Base-by-base conservation (phyloP, 1,140 invertebrate genomes). In the Cylas formicarius region DNA sequence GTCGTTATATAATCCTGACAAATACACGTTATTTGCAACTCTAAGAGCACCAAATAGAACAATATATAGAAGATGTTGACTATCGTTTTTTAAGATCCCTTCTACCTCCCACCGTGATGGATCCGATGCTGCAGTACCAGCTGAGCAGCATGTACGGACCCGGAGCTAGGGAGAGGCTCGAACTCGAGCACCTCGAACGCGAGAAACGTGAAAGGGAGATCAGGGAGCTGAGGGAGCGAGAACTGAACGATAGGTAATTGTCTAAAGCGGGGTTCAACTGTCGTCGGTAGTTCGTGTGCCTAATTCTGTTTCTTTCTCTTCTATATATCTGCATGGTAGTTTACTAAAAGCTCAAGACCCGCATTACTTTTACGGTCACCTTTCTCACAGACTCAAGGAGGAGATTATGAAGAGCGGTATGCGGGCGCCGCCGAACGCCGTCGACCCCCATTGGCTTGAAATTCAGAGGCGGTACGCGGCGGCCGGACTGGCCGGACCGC, bases 401-500 rank as follows among this genome's bases (percentile, higher is more conserved):
- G 80, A 91, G 57, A 72, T 90, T 24, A 78, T 90, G 63, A 88
- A 89, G 51, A 58, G 54, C 8, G 63, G 63, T 1, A 65, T 65
- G 54, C 41, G 61, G 3, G 61, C 55, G 7, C 74, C 80, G 50
- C 73, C 84, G 2, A 75, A 71, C 24, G 69, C 77, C 2, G 73
- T 93, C 33, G 90, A 95, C 67, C 85, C 87, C 0, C 88, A 93
- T 62, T 94, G 89, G 89, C 63, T 94, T 35, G 92, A 95, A 59
- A 52, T 63, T 22, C 63, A 66, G 41, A 45, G 63, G 37, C 45
- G 63, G 28, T 63, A 65, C 38, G 63, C 63, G 4, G 62, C 60
- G 1, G 58, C 58, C 10, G 63, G 61, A 8, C 39, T 65, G 5
- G 58, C 60, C 8, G 63, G 63, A 14, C 61, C 61, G 7, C 45